These are phyloP conservation scores for Porphyrio hochstetteri DNA, from an alignment of 2,113 vertebrate genomes.

Conservation along the genomic window DNA sequence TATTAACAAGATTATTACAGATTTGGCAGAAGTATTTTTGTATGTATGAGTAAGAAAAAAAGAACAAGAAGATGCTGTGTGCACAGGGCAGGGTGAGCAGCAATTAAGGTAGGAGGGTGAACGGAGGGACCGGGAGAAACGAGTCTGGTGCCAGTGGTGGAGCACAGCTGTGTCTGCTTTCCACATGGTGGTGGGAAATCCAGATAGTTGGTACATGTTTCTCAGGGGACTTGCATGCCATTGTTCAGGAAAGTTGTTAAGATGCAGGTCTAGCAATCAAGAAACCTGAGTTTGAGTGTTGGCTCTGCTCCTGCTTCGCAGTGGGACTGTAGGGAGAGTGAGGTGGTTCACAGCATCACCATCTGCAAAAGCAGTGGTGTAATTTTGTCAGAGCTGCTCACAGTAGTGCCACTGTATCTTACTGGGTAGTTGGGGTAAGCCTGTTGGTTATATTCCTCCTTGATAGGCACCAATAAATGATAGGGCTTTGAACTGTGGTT, in stretches of 20 bases:
- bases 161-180: not conserved
- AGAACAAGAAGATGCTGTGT: not conserved
- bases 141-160: not conserved
- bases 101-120: not conserved
- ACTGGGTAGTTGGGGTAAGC: not conserved
- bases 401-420: not conserved
- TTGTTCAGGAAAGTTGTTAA: not conserved
- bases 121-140: not conserved
- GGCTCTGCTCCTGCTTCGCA: not conserved
- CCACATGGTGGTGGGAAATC: not conserved
- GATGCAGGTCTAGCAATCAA: not conserved
- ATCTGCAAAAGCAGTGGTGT: not conserved
- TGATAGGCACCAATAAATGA: not conserved
- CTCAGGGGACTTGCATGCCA: not conserved
- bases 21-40: not conserved
- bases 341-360: not conserved
- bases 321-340: not conserved
- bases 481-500: not conserved
- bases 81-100: not conserved
- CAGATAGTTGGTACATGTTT: rapidly evolving
- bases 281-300: not conserved
- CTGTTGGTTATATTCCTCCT: not conserved
- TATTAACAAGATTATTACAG: not conserved
- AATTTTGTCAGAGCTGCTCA: not conserved
- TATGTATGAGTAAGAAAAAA: not conserved